These are phyloP conservation scores for Tenthredo livida DNA, from an alignment of 2,888 invertebrate genomes.

Conservation along the genomic window DNA sequence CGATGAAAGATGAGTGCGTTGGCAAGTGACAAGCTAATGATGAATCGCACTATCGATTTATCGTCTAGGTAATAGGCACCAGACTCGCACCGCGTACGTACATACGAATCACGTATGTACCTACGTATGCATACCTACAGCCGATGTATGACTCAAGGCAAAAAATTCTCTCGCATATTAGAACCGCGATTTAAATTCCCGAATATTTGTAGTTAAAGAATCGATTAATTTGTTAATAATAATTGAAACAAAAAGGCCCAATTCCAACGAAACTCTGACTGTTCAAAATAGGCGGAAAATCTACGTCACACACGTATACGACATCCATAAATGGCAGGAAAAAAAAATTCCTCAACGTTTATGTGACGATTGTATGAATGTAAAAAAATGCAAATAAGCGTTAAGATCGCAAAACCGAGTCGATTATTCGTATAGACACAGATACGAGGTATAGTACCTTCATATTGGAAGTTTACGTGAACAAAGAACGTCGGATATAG, in stretches of 20 bases:
- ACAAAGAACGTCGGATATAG: not conserved
- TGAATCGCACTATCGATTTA: conserved; percentile 47
- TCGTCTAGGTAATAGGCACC: not conserved
- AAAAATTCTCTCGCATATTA: not conserved
- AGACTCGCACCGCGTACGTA: too few relatives aligned
- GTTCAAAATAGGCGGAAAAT: not conserved
- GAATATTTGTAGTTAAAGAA: not conserved
- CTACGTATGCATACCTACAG: not conserved
- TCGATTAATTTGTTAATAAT: too few relatives aligned
- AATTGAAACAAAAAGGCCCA: too few relatives aligned
- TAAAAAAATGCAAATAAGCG: not conserved
- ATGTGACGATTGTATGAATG: not conserved
- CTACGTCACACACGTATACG: not conserved
- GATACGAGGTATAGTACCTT: not conserved
- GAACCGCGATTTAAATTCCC: not conserved
- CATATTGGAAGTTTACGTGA: not conserved
- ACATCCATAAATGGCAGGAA: not conserved
- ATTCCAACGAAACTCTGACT: too few relatives aligned
- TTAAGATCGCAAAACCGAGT: not conserved
- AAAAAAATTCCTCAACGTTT: not conserved
- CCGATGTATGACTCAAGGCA: not conserved
- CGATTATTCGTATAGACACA: not conserved
- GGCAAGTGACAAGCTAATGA: conserved; percentile 48
- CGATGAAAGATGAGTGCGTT: conserved; percentile 46
- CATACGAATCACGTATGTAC: too few relatives aligned